A percentile compares a stretch with the other conserved stretches of the same genome.
Evolutionary conservation across 2,888 invertebrate genomes (phyloP).

Genomic region (Seira musarum): DNA sequence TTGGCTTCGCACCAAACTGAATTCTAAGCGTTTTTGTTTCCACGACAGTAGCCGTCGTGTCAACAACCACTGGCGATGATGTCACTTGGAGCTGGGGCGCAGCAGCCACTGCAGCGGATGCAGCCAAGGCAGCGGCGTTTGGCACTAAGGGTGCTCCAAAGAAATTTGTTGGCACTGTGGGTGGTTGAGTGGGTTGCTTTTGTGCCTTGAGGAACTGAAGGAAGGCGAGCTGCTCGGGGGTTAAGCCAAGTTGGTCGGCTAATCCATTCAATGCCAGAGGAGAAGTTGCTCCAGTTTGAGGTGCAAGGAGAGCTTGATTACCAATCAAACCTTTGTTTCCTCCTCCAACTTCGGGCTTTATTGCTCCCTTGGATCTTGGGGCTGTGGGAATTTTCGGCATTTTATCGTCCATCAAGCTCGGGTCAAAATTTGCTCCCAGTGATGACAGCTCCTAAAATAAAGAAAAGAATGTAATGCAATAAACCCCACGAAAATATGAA

Average conservation of each 20-base stretch:
- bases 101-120: constrained; percentile 76
- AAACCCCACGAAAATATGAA: neutral
- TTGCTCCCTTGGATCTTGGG: constrained; percentile 42
- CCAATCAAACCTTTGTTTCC: neutral
- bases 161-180: constrained; percentile 60
- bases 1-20: constrained; percentile 92
- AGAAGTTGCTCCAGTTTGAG: neutral
- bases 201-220: constrained; percentile 66
- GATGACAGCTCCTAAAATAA: constrained; percentile 79
- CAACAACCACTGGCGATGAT: constrained; percentile 85
- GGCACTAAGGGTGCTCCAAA: constrained; percentile 73
- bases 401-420: constrained; percentile 79
- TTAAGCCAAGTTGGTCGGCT: constrained; percentile 61
- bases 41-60: constrained; percentile 84
- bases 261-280: constrained; percentile 54
- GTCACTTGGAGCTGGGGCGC: constrained; percentile 78
- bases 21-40: constrained; percentile 87
- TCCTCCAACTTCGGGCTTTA: constrained; percentile 21
- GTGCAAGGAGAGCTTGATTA: neutral
- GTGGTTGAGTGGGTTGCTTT: constrained; percentile 73
- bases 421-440: constrained; percentile 82
- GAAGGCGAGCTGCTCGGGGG: constrained; percentile 69
- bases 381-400: constrained; percentile 70
- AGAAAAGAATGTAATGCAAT: neutral
- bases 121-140: constrained; percentile 75